Evolutionary conservation across 2,113 vertebrate species (phyloP), one percentile per base, ranked within the genome.

Genomic region (Actinemys pallida): DNA sequence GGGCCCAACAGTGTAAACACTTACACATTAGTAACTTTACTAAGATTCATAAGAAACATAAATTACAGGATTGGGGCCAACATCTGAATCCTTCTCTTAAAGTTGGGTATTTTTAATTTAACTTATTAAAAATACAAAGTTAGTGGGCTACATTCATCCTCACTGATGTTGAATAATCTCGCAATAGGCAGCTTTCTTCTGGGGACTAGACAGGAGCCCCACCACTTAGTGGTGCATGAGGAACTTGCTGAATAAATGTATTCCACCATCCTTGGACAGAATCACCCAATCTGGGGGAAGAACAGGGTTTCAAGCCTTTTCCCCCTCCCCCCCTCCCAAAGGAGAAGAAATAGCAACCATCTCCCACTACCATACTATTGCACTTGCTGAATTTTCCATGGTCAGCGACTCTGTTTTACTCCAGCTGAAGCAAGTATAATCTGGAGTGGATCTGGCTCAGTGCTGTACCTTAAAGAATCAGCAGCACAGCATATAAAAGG

Each of bases 371-470:
- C 54, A 84, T 65, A 88, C 81, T 6, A 17, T 1, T 57, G 49
- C 65, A 86, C 39, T 0, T 65, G 89, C 88, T 54, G 57, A 83
- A 88, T 93, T 69, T 87, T 81, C 86, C 57, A 85, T 52, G 95
- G 88, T 81, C 82, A 93, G 57, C 3, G 2, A 80, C 91, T 86
- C 93, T 93, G 80, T 47, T 54, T 82, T 87, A 84, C 88, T 93
- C 84, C 82, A 83, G 62, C 8, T 39, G 35, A 39, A 69, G 8
- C 65, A 69, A 9, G 35, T 10, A 69, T 69, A 39, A 69, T 10
- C 19, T n/a, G 2, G 50, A 90, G 5, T 42, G 88, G 47, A 83
- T 29, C 86, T 17, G 87, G 91, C 50, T 86, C 92, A 47, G 14
- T 25, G 57, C 87, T 91, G 86, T 65, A 84, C 76, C 75, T 90